phyloP scores from a whole-genome alignment of 2,797 vertebrate species.

The Kryptolebias ocellatus region DNA sequence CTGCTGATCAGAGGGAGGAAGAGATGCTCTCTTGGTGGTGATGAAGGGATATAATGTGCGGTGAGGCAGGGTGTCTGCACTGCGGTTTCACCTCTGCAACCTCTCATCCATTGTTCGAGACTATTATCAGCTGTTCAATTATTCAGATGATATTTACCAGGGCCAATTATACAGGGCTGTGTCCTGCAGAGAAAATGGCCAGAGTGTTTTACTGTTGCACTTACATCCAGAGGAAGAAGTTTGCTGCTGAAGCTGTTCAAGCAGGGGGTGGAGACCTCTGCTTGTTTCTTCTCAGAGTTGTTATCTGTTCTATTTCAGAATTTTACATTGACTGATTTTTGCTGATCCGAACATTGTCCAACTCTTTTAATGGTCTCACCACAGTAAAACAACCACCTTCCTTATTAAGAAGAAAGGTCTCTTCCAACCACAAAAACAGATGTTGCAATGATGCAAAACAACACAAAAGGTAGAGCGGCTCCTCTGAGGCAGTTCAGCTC shows the following conservation, averaged over 20 bases:
- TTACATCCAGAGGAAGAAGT: constrained; percentile 59
- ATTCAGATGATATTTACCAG: constrained; percentile 86
- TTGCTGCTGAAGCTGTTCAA: constrained; percentile 68
- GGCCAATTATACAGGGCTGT: constrained; percentile 77
- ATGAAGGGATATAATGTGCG: constrained; percentile 70
- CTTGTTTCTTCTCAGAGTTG: constrained; percentile 36
- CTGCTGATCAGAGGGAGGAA: constrained; percentile 31
- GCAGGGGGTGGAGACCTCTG: constrained; percentile 47
- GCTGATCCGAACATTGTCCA: too few relatives aligned
- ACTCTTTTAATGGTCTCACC: not conserved
- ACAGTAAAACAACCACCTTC: not conserved
- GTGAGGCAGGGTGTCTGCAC: constrained; percentile 76
- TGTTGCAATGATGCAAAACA: not conserved
- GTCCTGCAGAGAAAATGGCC: constrained; percentile 78
- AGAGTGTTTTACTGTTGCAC: constrained; percentile 77
- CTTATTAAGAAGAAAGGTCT: not conserved
- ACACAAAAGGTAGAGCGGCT: not conserved
- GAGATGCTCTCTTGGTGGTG: constrained; percentile 57
- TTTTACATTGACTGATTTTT: constrained; percentile 3
- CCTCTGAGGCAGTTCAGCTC: constrained; percentile 28
- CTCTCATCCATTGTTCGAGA: constrained; percentile 79
- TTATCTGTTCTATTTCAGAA: constrained; percentile 21
- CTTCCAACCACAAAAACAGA: constrained; percentile 11
- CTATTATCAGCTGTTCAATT: constrained; percentile 84
- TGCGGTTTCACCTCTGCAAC: constrained; percentile 83